Conservation (phyloP, 2,797 vertebrate species). For the Masticophis lateralis region DNA sequence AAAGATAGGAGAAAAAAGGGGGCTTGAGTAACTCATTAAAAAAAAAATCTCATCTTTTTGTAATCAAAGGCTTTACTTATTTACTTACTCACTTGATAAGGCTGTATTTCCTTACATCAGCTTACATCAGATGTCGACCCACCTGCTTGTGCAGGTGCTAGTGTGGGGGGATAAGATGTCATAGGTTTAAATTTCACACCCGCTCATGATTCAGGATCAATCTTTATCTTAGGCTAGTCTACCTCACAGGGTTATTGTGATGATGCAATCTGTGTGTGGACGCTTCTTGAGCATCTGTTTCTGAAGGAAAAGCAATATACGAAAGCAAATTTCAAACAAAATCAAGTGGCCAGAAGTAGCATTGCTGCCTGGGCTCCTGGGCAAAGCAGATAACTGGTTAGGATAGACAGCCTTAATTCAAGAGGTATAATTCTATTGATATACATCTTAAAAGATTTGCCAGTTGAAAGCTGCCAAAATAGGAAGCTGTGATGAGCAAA, state of each 20-base stretch:
- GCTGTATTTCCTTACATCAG: not conserved
- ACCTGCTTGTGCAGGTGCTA: not conserved
- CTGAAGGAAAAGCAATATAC: not conserved
- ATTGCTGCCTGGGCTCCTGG: not conserved
- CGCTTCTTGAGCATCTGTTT: not conserved
- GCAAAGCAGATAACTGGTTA: not conserved
- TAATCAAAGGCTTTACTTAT: constrained; percentile 36
- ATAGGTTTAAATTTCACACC: not conserved
- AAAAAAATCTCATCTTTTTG: not conserved
- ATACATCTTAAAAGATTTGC: not conserved
- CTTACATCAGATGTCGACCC: too few species aligned
- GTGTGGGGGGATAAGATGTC: not conserved
- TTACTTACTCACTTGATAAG: constrained; percentile 14
- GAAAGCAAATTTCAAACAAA: not conserved
- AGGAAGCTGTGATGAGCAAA: not conserved
- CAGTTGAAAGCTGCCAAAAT: not conserved
- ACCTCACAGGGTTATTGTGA: not conserved
- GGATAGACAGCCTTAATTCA: rapidly evolving
- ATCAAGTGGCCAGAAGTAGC: not conserved
- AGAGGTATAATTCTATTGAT: not conserved
- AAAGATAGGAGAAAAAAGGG: constrained; percentile 1
- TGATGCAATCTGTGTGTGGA: not conserved
- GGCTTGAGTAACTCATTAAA: not conserved
- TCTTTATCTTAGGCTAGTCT: not conserved
- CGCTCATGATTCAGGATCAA: not conserved